Evolutionary conservation across 2,797 vertebrate genomes (phyloP).

Genomic region (Clarias pachynema): DNA sequence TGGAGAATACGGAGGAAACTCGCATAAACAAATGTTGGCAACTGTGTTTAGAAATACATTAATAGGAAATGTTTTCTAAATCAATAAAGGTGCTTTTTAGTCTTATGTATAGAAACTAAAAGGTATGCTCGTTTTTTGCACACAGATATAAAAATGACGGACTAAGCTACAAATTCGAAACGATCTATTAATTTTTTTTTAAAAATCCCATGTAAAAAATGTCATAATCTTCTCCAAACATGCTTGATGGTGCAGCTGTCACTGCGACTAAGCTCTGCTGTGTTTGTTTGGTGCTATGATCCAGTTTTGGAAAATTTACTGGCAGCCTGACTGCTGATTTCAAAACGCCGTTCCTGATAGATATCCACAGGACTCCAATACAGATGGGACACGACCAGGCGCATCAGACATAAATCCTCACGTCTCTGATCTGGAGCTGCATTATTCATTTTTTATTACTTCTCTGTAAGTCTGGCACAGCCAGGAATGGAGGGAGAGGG

Average conservation of each 20-base stretch:
- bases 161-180: not conserved
- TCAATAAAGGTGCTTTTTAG: not conserved
- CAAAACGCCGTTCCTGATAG: conserved; percentile 41
- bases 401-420: conserved; percentile 61
- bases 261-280: not conserved
- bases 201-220: conserved; percentile 24
- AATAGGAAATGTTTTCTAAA: not conserved
- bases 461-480: conserved; percentile 61
- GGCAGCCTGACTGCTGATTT: conserved; percentile 33
- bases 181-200: conserved; percentile 11
- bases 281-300: conserved; percentile 37
- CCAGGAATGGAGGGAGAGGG: conserved; percentile 23
- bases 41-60: not conserved
- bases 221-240: conserved; percentile 28
- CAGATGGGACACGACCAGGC: conserved; percentile 51
- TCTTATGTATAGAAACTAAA: not conserved
- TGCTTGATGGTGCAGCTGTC: conserved; percentile 13
- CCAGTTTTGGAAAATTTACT: conserved; percentile 43
- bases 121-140: not conserved
- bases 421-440: conserved; percentile 64
- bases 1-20: not conserved
- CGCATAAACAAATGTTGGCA: not conserved
- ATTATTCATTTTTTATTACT: conserved; percentile 67
- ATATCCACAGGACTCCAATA: conserved; percentile 46
- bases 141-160: not conserved